Conservation (phyloP, 2,113 vertebrate species). For the Brachypodius melanocephalos region DNA sequence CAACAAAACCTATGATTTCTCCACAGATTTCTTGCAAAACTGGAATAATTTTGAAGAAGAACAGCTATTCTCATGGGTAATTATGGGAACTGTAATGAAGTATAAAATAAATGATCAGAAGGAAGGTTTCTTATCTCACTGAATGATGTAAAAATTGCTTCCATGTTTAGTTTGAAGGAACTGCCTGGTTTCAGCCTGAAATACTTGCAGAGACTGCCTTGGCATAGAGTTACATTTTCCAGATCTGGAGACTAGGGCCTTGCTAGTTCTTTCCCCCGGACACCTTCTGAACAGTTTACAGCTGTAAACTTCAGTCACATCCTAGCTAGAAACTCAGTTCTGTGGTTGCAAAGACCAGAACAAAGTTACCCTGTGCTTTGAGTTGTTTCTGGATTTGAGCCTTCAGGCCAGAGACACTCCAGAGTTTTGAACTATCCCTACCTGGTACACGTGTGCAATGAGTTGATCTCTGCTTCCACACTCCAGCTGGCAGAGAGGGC, state of each 20-base stretch:
- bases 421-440: conserved; percentile 42
- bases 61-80: background rate
- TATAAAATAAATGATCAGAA: background rate
- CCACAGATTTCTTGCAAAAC: background rate
- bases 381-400: background rate
- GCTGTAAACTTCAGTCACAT: background rate
- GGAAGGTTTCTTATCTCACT: background rate
- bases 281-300: background rate
- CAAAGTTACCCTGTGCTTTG: background rate
- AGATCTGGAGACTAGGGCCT: background rate
- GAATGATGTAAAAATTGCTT: background rate
- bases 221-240: background rate
- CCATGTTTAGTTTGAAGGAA: background rate
- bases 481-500: conserved; percentile 91
- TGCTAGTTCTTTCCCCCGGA: background rate
- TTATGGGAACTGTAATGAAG: background rate
- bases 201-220: background rate
- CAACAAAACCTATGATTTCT: background rate
- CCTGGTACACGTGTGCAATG: conserved; percentile 95
- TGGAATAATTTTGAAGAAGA: background rate
- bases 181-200: background rate
- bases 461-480: conserved; percentile 91
- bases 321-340: background rate
- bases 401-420: background rate
- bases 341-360: background rate